Evolutionary conservation across 2,888 invertebrate genomes (phyloP).

Genomic region (Sipunculus nudus): DNA sequence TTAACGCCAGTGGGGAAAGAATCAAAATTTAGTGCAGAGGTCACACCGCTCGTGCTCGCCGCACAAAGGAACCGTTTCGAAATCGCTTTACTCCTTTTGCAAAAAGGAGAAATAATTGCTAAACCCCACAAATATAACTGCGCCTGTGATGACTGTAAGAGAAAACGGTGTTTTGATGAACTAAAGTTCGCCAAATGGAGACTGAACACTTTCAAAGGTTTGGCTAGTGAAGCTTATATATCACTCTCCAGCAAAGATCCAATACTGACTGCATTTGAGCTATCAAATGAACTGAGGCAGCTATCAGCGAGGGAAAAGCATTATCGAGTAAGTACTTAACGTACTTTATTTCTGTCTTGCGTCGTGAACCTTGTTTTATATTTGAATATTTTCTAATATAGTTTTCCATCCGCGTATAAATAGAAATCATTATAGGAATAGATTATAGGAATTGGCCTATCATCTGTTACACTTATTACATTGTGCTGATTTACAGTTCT

Average conservation of each 20-base stretch:
- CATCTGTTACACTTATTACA: too few species aligned
- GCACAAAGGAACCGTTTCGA: conserved; percentile 37
- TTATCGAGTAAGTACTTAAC: conserved; percentile 56
- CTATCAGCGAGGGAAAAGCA: conserved; percentile 60
- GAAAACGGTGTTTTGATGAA: conserved; percentile 60
- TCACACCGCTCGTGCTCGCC: conserved; percentile 35
- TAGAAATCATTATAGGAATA: too few species aligned
- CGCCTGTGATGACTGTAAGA: conserved; percentile 56
- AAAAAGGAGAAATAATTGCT: conserved; percentile 56
- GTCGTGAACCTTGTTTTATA: too few species aligned
- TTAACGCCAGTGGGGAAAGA: conserved; percentile 41
- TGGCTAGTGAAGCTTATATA: conserved; percentile 63
- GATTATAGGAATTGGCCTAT: too few species aligned
- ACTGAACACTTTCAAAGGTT: conserved; percentile 60
- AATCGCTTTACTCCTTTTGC: conserved; percentile 42
- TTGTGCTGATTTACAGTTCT: too few species aligned
- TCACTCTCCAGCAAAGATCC: conserved; percentile 63
- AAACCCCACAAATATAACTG: conserved; percentile 63
- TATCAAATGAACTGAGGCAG: conserved; percentile 55
- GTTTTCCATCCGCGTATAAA: too few species aligned
- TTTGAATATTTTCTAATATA: too few species aligned
- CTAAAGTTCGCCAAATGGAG: conserved; percentile 62
- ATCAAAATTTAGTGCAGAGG: conserved; percentile 38
- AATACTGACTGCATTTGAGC: conserved; percentile 60
- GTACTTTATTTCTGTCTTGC: too few species aligned